Base-by-base conservation (phyloP, 2,797 vertebrate species). In the Alauda arvensis region DNA sequence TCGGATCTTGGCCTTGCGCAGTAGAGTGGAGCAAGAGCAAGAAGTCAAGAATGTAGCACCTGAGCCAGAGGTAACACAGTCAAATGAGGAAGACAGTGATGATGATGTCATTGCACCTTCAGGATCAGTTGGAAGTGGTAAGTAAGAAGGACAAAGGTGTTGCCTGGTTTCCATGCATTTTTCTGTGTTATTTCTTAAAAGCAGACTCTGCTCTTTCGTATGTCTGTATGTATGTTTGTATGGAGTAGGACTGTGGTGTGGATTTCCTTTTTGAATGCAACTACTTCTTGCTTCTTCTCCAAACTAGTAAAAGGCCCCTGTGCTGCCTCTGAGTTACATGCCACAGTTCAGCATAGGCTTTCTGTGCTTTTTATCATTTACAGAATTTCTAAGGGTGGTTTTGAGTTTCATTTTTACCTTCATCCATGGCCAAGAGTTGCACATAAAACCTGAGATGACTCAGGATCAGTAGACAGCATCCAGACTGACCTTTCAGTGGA, bases 71-170 rank as follows among this genome's bases (percentile, higher is more conserved):
- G 97, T 98, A 52, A 97, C 98, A 0, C 98, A 98, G 51, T 98
- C 98, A 55, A 98, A 98, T 2, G 99, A 99, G 96, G 98, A 99
- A 10, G 99, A 99, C 94, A 99, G 99, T 33, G 99, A 99, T 10
- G 99, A 99, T 40, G 98, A 98, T 23, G 97, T 98, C 61, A 96
- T 98, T 84, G 95, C 96, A 60, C 95, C 98, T 16, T 95, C 98
- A 2, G 97, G 96, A 78, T 92, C 96, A 43, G 63, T 88, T 3
- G 95, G 94, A 75, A 93, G 95, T 10, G 96, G 97, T 98, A 93
- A 97, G 69, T 31, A 48, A 28, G 72, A 52, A 29, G 68, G 56
- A 37, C 12, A 56, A 0, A 1, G 10, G 24, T 46, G 12, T 20
- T 77, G 59, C 18, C 74, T 77, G 18, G 43, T 85, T 75, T n/a